Evolutionary conservation across 2,888 invertebrate genomes (phyloP), one percentile per base, ranked within the genome.

Genomic region (Protophormia terraenovae): DNA sequence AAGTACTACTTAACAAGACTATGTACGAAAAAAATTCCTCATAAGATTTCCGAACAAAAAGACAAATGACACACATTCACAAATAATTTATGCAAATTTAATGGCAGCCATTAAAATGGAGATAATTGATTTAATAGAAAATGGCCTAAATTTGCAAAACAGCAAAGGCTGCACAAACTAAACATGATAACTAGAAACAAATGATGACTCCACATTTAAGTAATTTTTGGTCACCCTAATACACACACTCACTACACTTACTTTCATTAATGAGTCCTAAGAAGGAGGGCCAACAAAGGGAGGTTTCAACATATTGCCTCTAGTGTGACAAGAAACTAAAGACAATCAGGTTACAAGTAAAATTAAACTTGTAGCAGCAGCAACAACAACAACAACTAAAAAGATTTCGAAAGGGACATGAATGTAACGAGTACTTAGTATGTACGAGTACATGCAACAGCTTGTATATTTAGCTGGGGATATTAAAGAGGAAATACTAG

Each of bases 71-170:
- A n/a, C n/a, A n/a, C n/a, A n/a, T 55, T 53, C 7, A 55, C 41
- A 24, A 72, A 67, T 62, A 73, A 83, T 47, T 78, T 73, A 73
- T 79, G 53, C 67, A 41, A 38, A 78, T 55, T 83, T 73, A 73
- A 75, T 78, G 83, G 3, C 50, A 35, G 35, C 45, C 64, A 75
- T 84, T 84, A 69, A n/a, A 71, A 64, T 45, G 19, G 60, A n/a
- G n/a, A 75, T 79, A 83, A 83, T 75, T 75, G 75, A 84, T 79
- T 84, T 75, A 71, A 58, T 29, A 79, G 22, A 19, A n/a, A n/a
- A 47, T 79, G 79, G 45, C 55, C 78, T 69, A 60, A 72, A 78
- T 67, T 22, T 8, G 16, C 14, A 60, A 78, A 58, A 16, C 24
- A 32, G 16, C 19, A 69, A 27, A 35, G n/a, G 0, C 16, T 32